Conservation (phyloP, 2,888 invertebrate species). For the Stenodema calcarata region DNA sequence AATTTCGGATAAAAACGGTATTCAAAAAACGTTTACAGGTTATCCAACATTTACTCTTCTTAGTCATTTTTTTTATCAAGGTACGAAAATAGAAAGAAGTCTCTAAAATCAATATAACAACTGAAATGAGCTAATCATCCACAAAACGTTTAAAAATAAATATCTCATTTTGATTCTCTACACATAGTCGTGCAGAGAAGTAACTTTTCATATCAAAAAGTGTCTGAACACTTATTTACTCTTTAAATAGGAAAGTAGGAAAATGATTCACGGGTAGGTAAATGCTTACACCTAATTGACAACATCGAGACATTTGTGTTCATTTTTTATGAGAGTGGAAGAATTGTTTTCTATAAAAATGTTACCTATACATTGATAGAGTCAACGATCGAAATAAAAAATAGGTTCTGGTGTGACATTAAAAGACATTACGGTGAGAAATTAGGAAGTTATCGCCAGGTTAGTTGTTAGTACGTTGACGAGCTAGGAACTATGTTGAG, state of each 20-base stretch:
- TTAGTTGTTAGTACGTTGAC: too few relatives aligned
- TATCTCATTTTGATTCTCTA: not conserved
- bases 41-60: not conserved
- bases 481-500: too few relatives aligned
- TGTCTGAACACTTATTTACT: not conserved
- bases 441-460: too few relatives aligned
- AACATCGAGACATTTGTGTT: conserved; percentile 22
- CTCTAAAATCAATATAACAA: conserved; percentile 19
- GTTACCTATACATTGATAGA: not conserved
- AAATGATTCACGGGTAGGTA: conserved; percentile 4
- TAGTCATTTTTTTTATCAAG: conserved; percentile 12
- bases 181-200: not conserved
- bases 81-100: conserved; percentile 37
- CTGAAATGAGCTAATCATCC: not conserved
- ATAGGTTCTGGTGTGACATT: not conserved
- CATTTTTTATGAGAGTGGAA: not conserved
- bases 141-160: not conserved
- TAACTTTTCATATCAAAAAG: not conserved
- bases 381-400: not conserved
- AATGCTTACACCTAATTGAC: conserved; percentile 48
- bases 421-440: not conserved
- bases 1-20: not conserved
- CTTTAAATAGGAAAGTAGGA: not conserved
- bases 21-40: not conserved
- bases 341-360: conserved; percentile 5